Evolutionary conservation across 2,113 vertebrate genomes (phyloP).

Genomic region (Mus musculus): DNA sequence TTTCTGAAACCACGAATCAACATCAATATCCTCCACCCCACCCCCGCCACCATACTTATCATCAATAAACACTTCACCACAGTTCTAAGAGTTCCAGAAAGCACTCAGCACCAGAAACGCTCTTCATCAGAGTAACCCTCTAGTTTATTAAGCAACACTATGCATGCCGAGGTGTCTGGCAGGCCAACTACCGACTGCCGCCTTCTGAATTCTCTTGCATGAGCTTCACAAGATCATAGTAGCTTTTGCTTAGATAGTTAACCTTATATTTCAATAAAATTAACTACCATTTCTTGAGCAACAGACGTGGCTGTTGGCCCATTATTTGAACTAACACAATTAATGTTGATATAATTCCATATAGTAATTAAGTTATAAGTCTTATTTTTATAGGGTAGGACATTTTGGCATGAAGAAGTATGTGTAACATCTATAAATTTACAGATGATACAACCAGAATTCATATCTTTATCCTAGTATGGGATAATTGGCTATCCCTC

Average conservation of each 20-base stretch:
- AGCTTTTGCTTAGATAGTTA: neutral
- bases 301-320: neutral
- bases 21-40: neutral
- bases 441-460: neutral
- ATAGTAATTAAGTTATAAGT: neutral
- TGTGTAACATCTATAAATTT: no score
- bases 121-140: no score
- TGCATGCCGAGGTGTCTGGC: fast-evolving
- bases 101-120: neutral
- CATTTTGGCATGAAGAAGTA: neutral
- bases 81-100: neutral
- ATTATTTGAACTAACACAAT: neutral
- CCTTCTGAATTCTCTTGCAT: fast-evolving
- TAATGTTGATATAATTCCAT: neutral
- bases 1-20: neutral
- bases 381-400: neutral
- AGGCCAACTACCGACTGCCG: fast-evolving
- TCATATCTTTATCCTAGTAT: neutral
- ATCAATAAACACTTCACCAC: neutral
- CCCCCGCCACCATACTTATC: no score
- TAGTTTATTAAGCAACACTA: neutral
- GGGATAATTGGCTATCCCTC: neutral
- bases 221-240: neutral
- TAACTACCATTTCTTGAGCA: neutral
- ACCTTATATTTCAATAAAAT: neutral